Evolutionary conservation across 2,113 vertebrate genomes (phyloP).

Genomic region (Cryptomyrus ogoouensis): DNA sequence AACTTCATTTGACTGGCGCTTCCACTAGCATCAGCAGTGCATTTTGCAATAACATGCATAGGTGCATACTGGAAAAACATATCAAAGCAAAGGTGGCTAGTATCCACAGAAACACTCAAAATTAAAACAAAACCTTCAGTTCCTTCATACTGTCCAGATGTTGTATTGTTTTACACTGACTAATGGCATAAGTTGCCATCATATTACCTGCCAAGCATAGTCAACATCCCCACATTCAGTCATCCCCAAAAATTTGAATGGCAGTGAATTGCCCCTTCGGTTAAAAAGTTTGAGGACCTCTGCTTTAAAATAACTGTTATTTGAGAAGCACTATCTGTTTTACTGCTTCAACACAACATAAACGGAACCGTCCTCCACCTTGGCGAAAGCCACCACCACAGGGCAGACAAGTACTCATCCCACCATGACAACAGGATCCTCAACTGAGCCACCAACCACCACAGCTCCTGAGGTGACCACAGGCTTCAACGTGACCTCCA

Average conservation of each 20-base stretch:
- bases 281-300: not conserved
- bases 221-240: not conserved
- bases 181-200: not conserved
- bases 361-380: not conserved
- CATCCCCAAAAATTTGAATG: not conserved
- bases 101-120: not conserved
- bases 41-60: not conserved
- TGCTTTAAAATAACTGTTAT: not conserved
- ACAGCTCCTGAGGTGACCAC: constrained; percentile 23
- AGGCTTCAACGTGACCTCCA: not conserved
- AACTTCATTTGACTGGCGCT: not conserved
- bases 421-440: constrained; percentile 23
- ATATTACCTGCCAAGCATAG: not conserved
- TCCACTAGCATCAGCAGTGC: not conserved
- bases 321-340: not conserved
- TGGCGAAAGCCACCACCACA: constrained; percentile 36
- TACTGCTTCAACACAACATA: not conserved
- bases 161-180: too few species aligned
- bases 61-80: too few species aligned
- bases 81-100: not conserved
- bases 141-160: not conserved
- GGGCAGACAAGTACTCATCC: not conserved
- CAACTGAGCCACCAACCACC: constrained; percentile 38
- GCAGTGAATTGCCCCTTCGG: not conserved
- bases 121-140: not conserved